Base-by-base conservation (phyloP, 2,888 invertebrate species). In the Neuroscelio doddi region DNA sequence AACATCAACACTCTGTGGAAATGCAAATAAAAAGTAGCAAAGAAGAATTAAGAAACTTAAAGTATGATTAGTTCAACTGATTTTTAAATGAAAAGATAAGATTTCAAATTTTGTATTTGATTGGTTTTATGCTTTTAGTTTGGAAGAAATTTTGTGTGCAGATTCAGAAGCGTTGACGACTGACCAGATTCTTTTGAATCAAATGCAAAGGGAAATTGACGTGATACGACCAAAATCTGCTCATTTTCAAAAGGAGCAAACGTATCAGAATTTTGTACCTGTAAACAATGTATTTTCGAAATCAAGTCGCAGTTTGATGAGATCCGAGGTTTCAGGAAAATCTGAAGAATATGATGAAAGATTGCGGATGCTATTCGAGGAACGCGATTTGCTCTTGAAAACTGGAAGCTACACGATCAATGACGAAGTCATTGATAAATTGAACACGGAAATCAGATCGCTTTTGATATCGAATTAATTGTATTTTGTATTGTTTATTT, bases 381-480 rank as follows among this genome's bases (percentile, higher is more conserved):
- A 88, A 71, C 85, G 88, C 1, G 87, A 88, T 59, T 71, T 78
- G 1, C 83, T 89, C 7, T 78, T 88, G 2, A 85, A 85, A 34
- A 83, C 86, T n/a, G 87, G 87, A 29, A 81, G 76, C 57, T 83
- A 82, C 39, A 83, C 75, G 1, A 86, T 85, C 0, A 86, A 89
- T 36, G 88, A 89, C 68, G 78, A 78, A 0, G 59, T 83, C 0
- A 81, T 89, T 29, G 82, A 85, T 32, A 87, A 86, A 65, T 82
- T 89, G 36, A 87, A 88, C 71, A 82, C 85, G 9, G 87, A 89
- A 72, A 89, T 89, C 64, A 80, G 86, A 61, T 85, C 80, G 45
- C 79, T 88, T 73, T 76, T 88, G 16, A 85, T 87, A 15, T 15
- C 16, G 12, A 26, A 53, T 57, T 14, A 41, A 34, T 32, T 27